Conservation (phyloP, 1,140 invertebrate genomes). For the Cyphomyrmex costatus region DNA sequence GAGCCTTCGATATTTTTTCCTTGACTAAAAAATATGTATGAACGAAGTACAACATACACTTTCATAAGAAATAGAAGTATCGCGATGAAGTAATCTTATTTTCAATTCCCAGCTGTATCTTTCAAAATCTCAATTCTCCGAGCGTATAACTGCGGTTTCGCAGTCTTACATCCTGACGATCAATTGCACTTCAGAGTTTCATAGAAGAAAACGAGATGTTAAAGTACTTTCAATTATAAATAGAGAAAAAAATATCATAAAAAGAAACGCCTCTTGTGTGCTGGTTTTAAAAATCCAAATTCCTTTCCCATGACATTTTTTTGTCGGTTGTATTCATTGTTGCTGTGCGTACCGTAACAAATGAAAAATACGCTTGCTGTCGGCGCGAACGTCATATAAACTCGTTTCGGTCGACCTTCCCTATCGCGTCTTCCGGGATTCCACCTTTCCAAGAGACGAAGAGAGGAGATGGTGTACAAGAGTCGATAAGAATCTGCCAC, state of each 20-base stretch:
- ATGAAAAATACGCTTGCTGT: conserved; percentile 40
- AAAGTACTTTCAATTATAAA: background rate
- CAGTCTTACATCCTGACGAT: background rate
- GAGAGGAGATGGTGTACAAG: conserved; percentile 43
- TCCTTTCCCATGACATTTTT: background rate
- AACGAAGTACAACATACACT: conserved; percentile 31
- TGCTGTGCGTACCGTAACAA: conserved; percentile 5
- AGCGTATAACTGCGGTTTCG: conserved; percentile 3
- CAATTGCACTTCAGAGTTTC: background rate
- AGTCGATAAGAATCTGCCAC: conserved; percentile 71
- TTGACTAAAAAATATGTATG: background rate
- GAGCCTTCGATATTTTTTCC: background rate
- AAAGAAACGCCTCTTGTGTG: background rate
- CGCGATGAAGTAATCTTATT: conserved; percentile 31
- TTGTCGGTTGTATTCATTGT: background rate
- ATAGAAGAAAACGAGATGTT: background rate
- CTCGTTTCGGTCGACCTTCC: conserved; percentile 75
- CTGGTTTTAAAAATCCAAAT: background rate
- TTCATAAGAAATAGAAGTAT: conserved; percentile 1
- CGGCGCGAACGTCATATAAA: conserved; percentile 64
- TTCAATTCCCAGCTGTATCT: background rate
- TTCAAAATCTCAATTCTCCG: background rate
- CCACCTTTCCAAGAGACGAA: conserved; percentile 55
- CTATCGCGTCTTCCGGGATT: conserved; percentile 74
- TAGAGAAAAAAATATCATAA: background rate